Evolutionary conservation across 2,888 invertebrate genomes (phyloP).

Genomic region (Lordiphosa andalusiaca): DNA sequence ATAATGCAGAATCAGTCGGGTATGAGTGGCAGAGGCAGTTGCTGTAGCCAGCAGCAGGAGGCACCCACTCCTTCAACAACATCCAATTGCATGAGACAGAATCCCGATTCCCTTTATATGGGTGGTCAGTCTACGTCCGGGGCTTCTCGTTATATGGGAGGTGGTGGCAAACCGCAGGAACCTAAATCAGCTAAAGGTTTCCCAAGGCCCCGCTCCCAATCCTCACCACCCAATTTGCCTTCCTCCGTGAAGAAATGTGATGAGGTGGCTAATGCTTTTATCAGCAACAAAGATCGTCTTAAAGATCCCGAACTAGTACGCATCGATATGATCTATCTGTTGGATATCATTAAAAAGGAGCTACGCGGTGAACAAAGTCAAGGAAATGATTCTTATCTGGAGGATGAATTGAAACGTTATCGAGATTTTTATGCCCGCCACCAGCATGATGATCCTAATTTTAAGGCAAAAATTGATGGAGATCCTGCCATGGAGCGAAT

Average conservation of each 20-base stretch:
- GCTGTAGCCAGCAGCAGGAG: background rate
- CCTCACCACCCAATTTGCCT: conserved; percentile 5
- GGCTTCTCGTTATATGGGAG: too few species aligned
- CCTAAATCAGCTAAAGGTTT: too few species aligned
- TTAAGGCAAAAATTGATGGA: background rate
- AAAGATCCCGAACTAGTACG: conserved; percentile 5
- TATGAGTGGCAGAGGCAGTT: background rate
- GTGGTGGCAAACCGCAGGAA: too few species aligned
- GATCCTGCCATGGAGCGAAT: conserved; percentile 50
- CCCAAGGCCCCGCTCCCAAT: conserved; percentile 11
- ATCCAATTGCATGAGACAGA: background rate
- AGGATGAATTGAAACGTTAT: conserved; percentile 66
- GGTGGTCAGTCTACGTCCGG: background rate
- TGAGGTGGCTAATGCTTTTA: conserved; percentile 2
- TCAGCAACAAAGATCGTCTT: background rate
- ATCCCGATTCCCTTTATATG: background rate
- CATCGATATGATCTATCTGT: conserved; percentile 29
- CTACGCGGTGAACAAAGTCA: conserved; percentile 54
- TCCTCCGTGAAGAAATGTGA: too few species aligned
- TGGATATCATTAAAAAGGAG: conserved; percentile 58
- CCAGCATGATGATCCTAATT: conserved; percentile 26
- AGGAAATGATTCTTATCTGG: conserved; percentile 53
- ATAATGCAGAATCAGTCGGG: conserved; percentile 12
- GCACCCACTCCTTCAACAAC: background rate
- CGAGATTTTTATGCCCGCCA: conserved; percentile 46